Evolutionary conservation across 2,888 invertebrate genomes (phyloP), one percentile per base, ranked within the genome.

Genomic region (Cynaeus angustus): DNA sequence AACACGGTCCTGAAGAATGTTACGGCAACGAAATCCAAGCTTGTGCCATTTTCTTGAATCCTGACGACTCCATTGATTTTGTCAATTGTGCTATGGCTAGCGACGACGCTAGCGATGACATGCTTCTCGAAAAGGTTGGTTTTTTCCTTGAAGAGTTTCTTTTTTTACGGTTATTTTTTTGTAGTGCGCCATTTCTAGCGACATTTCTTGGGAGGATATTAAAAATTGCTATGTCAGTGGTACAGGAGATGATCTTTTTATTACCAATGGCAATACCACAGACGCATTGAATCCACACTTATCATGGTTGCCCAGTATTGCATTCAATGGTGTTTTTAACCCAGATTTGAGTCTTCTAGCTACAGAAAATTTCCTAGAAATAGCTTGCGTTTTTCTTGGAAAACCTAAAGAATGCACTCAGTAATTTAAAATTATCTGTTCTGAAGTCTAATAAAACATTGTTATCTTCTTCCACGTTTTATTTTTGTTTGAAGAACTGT

Each of bases 1-100:
- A 88, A 74, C 88, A 88, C 73, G 88, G 88, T 0, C 70, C 80
- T 0, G 68, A 75, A 0, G 88, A 89, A 79, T 89, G 89, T 75
- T 75, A 77, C 1, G 88, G 87, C 8, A 89, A 89, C 77, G 85
- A 84, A 74, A 82, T 86, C 4, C 88, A 88, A 75, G 85, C 87
- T 0, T 88, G 88, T 72, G 87, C 41, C n/a, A 52, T 64, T 28
- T 26, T 1, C 4, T 4, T 52, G 3, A 14, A 64, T 52, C 16
- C 12, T 1, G 1, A 52, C 50, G 8, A 46, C 8, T 10, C 52
- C 5, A 9, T 59, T 16, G 59, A 56, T 5, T 67, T 67, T 50
- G 43, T 67, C 16, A 46, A 67, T 16, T 67, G 67, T 37, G 64
- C 52, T 9, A 38, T 52, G 52, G 38, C 30, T 4, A 28, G 52